phyloP scores from a whole-genome alignment of 2,113 vertebrate genomes.

The Anthoscopus minutus region DNA sequence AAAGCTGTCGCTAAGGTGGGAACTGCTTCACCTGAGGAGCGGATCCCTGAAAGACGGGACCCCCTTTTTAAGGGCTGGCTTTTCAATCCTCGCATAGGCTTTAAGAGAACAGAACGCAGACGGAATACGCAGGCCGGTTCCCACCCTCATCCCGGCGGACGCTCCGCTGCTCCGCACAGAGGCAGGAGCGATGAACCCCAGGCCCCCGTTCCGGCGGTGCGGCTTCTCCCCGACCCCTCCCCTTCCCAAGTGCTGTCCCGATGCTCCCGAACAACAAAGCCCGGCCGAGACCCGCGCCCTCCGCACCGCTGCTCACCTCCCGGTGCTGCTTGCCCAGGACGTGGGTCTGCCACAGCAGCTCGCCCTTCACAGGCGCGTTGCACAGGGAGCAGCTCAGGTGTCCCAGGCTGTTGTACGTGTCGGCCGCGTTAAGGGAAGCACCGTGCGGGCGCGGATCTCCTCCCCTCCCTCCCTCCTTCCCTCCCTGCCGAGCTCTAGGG shows the following conservation, averaged over 20 bases:
- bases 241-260: rapidly evolving
- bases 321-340: conserved; percentile 89
- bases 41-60: rapidly evolving
- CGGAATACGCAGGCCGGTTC: rapidly evolving
- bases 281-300: not conserved
- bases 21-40: no score
- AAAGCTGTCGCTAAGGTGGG: not conserved
- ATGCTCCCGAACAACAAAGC: not conserved
- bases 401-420: conserved; percentile 85
- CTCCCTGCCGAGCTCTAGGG: not conserved
- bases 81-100: rapidly evolving
- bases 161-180: not conserved
- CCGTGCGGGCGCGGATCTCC: no score
- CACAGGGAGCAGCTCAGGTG: conserved; percentile 87
- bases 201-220: rapidly evolving
- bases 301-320: conserved; percentile 66
- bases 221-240: not conserved
- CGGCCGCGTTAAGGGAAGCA: conserved; percentile 47
- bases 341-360: conserved; percentile 91
- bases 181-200: not conserved
- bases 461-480: not conserved
- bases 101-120: not conserved
- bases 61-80: not conserved
- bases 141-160: rapidly evolving
- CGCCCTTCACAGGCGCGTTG: conserved; percentile 81